Evolutionary conservation across 2,888 invertebrate species (phyloP).

Genomic region (Lithophane socia): DNA sequence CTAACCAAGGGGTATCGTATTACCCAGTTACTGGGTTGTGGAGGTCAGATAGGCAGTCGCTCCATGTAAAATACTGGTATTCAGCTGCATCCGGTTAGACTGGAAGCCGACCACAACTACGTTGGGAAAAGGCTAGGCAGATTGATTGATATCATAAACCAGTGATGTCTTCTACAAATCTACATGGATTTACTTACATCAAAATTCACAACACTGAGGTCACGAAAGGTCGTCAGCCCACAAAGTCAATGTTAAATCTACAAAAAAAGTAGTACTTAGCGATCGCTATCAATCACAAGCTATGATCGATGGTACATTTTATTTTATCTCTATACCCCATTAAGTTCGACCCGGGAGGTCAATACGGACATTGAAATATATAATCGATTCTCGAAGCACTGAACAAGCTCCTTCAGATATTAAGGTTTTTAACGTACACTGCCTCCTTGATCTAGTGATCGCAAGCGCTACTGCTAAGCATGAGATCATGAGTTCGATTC

Average conservation of each 20-base stretch:
- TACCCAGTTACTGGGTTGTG: too few relatives aligned
- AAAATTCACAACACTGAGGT: conserved; percentile 45
- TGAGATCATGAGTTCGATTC: neutral
- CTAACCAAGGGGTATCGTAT: too few relatives aligned
- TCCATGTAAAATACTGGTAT: too few relatives aligned
- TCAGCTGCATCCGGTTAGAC: too few relatives aligned
- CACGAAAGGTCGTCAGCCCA: conserved; percentile 42
- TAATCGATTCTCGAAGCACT: conserved; percentile 56
- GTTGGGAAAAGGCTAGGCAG: too few relatives aligned
- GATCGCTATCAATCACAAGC: conserved; percentile 65
- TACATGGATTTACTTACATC: conserved; percentile 38
- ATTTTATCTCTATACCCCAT: conserved; percentile 59
- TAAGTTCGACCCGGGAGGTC: conserved; percentile 64
- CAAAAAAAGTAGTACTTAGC: conserved; percentile 40
- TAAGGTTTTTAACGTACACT: conserved; percentile 38
- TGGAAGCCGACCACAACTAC: too few relatives aligned
- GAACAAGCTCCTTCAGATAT: conserved; percentile 18
- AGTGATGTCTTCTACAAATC: neutral
- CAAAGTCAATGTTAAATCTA: conserved; percentile 56
- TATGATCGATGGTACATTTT: conserved; percentile 64
- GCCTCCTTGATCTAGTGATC: neutral
- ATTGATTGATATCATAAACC: too few relatives aligned
- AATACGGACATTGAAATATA: conserved; percentile 61
- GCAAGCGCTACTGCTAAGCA: neutral
- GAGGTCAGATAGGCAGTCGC: too few relatives aligned